These are phyloP conservation scores for Myocastor coypus DNA, from an alignment of 2,113 vertebrate species.

Conservation along the genomic window DNA sequence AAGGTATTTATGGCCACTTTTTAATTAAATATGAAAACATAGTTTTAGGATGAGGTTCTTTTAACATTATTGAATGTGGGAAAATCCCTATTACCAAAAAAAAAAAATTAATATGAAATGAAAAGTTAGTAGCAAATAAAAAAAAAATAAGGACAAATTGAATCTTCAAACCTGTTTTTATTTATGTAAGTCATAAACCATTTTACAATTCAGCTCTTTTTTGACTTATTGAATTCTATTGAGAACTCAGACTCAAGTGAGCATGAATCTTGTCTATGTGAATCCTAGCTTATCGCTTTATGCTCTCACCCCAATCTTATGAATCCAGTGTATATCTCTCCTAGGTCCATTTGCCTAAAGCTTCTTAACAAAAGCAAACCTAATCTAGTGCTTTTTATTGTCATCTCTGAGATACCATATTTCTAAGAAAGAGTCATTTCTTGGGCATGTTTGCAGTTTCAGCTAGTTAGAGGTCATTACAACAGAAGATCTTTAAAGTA, in stretches of 20 bases:
- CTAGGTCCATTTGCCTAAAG: neutral
- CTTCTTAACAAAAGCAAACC: slow-evolving; percentile 24
- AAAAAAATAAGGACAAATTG: neutral
- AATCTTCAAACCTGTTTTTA: neutral
- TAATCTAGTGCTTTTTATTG: neutral
- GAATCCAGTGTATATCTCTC: neutral
- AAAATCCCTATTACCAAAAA: slow-evolving; percentile 5
- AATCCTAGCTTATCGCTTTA: neutral
- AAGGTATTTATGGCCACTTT: slow-evolving; percentile 2
- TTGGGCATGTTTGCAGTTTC: neutral
- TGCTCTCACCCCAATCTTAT: neutral
- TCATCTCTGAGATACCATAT: neutral
- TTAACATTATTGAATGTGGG: slow-evolving; percentile 2
- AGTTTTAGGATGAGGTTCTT: neutral
- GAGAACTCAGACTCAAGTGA: neutral
- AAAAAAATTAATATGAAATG: neutral
- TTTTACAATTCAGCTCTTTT: neutral
- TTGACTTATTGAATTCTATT: neutral
- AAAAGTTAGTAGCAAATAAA: slow-evolving; percentile 12
- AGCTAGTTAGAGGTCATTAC: neutral
- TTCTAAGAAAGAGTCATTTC: neutral
- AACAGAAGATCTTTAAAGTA: neutral
- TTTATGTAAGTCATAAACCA: neutral
- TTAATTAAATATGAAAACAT: slow-evolving; percentile 26
- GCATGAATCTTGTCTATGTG: neutral